Evolutionary conservation across 2,113 vertebrate genomes (phyloP).

Genomic region (Podarcis cretensis): DNA sequence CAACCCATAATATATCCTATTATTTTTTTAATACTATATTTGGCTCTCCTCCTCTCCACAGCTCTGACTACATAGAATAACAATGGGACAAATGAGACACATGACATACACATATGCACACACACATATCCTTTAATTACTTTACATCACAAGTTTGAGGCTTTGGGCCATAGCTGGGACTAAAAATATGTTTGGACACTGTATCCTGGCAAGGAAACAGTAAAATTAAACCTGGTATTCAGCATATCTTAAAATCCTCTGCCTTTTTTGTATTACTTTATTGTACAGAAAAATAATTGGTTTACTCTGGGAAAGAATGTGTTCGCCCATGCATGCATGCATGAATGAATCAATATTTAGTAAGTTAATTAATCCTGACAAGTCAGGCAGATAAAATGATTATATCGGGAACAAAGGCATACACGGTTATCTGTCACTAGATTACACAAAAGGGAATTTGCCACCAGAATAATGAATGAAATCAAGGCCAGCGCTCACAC

Average conservation of each 20-base stretch:
- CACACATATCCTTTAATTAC: neutral
- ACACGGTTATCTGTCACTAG: neutral
- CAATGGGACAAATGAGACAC: neutral
- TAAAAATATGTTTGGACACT: neutral
- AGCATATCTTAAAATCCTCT: neutral
- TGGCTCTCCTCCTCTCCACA: neutral
- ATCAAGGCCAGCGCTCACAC: neutral
- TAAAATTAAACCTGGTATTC: neutral
- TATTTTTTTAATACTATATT: neutral
- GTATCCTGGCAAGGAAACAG: neutral
- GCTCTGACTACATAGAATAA: neutral
- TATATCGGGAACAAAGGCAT: neutral
- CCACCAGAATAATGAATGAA: neutral
- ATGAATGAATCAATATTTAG: slow-evolving; percentile 7
- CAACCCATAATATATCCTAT: too few species aligned
- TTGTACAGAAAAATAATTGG: neutral
- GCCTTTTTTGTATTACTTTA: neutral
- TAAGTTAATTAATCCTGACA: neutral
- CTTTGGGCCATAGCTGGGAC: neutral
- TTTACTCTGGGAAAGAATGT: neutral
- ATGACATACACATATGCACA: neutral
- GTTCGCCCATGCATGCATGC: neutral
- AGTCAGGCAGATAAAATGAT: slow-evolving; percentile 5
- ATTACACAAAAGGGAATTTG: neutral
- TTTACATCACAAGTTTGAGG: neutral